A percentile compares a stretch with the other conserved stretches of the same genome.
Evolutionary conservation across 2,113 vertebrate species (phyloP).

Genomic region (Hippoglossus stenolepis): DNA sequence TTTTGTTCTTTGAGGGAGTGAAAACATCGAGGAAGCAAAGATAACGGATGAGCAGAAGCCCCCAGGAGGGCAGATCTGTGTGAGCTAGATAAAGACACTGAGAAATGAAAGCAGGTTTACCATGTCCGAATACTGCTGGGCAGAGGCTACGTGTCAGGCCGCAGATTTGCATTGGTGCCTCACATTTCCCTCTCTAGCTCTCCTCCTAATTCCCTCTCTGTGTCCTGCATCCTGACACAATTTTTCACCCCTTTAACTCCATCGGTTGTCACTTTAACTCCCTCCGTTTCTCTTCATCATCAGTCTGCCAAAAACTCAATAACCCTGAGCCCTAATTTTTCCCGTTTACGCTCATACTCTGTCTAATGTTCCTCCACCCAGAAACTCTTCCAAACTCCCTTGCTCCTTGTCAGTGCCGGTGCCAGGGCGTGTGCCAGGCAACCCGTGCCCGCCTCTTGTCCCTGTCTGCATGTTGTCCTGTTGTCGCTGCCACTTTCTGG

Average conservation of each 20-base stretch:
- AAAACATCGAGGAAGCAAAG: no score
- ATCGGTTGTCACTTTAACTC: conserved; percentile 3
- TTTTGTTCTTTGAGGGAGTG: conserved; percentile 1
- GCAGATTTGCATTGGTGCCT: background rate
- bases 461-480: conserved; percentile 75
- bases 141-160: no score
- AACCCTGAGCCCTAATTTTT: conserved; percentile 13
- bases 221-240: background rate
- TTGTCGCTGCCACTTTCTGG: conserved; percentile 82
- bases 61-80: background rate
- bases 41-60: background rate
- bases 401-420: conserved; percentile 38
- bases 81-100: background rate
- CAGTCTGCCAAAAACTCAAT: conserved; percentile 2
- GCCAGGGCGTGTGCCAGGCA: conserved; percentile 72
- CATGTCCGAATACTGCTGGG: background rate
- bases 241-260: background rate
- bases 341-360: background rate
- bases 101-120: background rate
- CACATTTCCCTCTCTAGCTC: background rate
- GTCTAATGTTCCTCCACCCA: background rate
- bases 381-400: conserved; percentile 32
- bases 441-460: conserved; percentile 72
- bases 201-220: conserved; percentile 9
- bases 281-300: background rate